Evolutionary conservation across 2,113 vertebrate species (phyloP), one percentile per base, ranked within the genome.

Genomic region (Otus sunia): DNA sequence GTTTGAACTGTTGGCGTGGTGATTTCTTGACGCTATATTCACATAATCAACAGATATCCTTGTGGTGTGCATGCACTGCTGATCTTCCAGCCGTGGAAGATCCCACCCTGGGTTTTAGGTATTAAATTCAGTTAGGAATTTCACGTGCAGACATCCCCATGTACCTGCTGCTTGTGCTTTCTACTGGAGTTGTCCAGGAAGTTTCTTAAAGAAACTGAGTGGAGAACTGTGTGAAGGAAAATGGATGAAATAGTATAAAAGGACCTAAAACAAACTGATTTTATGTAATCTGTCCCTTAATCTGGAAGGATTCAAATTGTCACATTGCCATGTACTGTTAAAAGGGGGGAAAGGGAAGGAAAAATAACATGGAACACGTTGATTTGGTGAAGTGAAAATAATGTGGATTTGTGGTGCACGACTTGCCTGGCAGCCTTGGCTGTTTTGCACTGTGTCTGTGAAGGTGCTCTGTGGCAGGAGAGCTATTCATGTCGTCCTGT

Each of bases 291-390:
- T 53, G 74, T 53, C 47, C 9, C 19, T 64, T 41, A 11, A 34
- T 36, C 19, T 32, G 43, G 58, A 34, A 78, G 27, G 58, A 34
- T 58, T 26, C 50, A 78, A 36, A 32, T 27, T 37, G 36, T 36
- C 2, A 1, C 43, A 19, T 56, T 6, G 4, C 21, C 16, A 9
- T 12, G 16, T 39, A 6, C 29, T 64, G 17, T 49, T 80, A n/a
- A 11, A 59, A 41, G 12, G 21, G 8, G 49, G 45, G 18, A 29
- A 32, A 36, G 34, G 49, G 49, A 27, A 45, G 47, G 56, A 18
- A 69, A 69, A 68, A 25, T 3, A 6, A 32, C 29, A 13, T 0
- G 11, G 49, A 56, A 62, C 12, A 1, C 7, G 1, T 3, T 9
- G 53, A 37, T 45, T 37, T 41, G 39, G 34, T 30, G 53, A 30